These are phyloP conservation scores for Lacerta agilis DNA, from an alignment of 2,797 vertebrate genomes.

Conservation along the genomic window DNA sequence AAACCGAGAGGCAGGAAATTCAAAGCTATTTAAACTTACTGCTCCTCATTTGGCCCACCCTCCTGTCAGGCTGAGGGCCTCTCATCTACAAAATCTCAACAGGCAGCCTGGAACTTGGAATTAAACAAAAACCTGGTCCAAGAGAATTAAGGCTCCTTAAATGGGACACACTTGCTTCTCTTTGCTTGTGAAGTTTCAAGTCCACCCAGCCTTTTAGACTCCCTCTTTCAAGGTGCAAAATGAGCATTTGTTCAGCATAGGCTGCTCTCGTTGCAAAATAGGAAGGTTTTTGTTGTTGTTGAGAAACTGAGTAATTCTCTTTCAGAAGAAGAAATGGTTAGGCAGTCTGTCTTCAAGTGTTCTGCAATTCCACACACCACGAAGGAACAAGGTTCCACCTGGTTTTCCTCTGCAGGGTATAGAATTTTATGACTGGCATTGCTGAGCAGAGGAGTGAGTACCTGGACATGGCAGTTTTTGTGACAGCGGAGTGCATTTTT, in stretches of 20 bases:
- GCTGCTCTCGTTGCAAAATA: neutral
- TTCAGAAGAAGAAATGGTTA: neutral
- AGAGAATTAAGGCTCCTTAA: neutral
- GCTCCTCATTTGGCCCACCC: no score
- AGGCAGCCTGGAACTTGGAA: neutral
- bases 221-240: neutral
- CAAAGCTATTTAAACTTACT: neutral
- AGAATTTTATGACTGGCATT: neutral
- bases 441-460: neutral
- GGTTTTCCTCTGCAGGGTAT: no score
- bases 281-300: neutral
- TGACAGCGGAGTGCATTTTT: no score
- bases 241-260: neutral
- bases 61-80: neutral
- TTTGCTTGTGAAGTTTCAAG: neutral
- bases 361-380: neutral
- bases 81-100: neutral
- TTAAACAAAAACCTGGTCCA: no score
- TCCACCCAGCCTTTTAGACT: neutral
- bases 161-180: neutral
- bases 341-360: neutral
- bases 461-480: neutral
- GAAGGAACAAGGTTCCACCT: no score
- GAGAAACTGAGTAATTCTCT: neutral
- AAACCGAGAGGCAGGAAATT: neutral